A percentile compares a stretch with the other conserved stretches of the same genome.
phyloP scores from a whole-genome alignment of 2,888 invertebrate species.

The Volucella inflata region DNA sequence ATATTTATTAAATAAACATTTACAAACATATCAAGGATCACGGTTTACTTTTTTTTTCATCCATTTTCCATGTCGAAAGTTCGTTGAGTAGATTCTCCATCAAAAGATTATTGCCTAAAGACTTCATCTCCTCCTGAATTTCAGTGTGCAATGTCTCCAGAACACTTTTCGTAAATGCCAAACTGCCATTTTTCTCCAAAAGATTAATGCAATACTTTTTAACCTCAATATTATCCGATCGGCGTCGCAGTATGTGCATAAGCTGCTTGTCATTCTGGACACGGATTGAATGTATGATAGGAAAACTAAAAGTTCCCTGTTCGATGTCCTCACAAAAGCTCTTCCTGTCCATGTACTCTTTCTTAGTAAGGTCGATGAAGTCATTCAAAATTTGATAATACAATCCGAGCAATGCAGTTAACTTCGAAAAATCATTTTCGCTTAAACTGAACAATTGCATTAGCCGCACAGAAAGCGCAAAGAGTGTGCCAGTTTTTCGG shows the following conservation, averaged over 20 bases:
- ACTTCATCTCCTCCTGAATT: constrained; percentile 89
- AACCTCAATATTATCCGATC: constrained; percentile 94
- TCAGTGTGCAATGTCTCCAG: constrained; percentile 89
- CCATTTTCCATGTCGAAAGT: constrained; percentile 79
- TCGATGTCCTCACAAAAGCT: constrained; percentile 93
- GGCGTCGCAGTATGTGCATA: constrained; percentile 93
- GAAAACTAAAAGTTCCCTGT: constrained; percentile 99
- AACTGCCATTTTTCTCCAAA: constrained; percentile 93
- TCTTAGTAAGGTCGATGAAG: constrained; percentile 93
- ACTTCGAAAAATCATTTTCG: constrained; percentile 91
- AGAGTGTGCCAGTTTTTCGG: constrained; percentile 97
- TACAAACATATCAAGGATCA: no score
- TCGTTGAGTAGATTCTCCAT: constrained; percentile 90
- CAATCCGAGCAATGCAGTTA: constrained; percentile 93
- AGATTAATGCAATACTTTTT: constrained; percentile 96
- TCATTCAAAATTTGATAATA: constrained; percentile 99
- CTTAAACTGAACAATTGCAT: constrained; percentile 97
- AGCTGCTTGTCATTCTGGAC: constrained; percentile 92
- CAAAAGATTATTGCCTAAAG: constrained; percentile 91
- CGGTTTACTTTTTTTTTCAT: no score
- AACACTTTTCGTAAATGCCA: constrained; percentile 91
- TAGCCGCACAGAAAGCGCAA: constrained; percentile 95
- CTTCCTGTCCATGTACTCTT: constrained; percentile 92
- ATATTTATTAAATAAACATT: no score
- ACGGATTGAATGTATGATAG: constrained; percentile 95